Conservation (phyloP, 2,888 invertebrate genomes). For the Nipponacmea schrenckii region DNA sequence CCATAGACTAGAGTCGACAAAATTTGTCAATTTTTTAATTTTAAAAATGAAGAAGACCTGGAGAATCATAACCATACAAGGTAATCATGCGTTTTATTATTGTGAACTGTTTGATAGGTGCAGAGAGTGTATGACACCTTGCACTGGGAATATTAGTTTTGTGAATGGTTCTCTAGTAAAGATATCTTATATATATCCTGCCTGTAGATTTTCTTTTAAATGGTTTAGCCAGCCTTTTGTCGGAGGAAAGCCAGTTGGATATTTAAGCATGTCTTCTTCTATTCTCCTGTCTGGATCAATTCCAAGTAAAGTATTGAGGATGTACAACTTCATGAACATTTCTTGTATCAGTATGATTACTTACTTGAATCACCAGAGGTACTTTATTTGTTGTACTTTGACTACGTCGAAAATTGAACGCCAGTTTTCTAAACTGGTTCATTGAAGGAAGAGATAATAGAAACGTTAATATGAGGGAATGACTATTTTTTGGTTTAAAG, state of each 20-base stretch:
- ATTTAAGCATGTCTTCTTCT: not conserved
- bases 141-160: not conserved
- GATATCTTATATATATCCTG: not conserved
- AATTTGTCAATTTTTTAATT: no score
- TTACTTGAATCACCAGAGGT: slow-evolving; percentile 7
- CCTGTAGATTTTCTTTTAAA: not conserved
- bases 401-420: no score
- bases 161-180: not conserved
- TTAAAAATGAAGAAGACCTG: no score
- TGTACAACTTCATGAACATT: slow-evolving; percentile 5
- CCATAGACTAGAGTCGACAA: no score
- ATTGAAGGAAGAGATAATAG: no score
- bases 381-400: no score
- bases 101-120: not conserved
- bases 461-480: no score
- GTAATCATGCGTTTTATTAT: no score
- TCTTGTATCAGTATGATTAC: not conserved
- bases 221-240: slow-evolving; percentile 18
- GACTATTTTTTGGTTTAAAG: no score
- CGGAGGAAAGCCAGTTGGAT: slow-evolving; percentile 7
- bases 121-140: not conserved
- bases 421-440: no score
- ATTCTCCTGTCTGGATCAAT: slow-evolving; percentile 10
- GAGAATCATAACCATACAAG: no score
- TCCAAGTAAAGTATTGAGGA: slow-evolving; percentile 2